These are phyloP conservation scores for Dasyornis broadbenti DNA, from an alignment of 2,113 vertebrate species.

Conservation along the genomic window DNA sequence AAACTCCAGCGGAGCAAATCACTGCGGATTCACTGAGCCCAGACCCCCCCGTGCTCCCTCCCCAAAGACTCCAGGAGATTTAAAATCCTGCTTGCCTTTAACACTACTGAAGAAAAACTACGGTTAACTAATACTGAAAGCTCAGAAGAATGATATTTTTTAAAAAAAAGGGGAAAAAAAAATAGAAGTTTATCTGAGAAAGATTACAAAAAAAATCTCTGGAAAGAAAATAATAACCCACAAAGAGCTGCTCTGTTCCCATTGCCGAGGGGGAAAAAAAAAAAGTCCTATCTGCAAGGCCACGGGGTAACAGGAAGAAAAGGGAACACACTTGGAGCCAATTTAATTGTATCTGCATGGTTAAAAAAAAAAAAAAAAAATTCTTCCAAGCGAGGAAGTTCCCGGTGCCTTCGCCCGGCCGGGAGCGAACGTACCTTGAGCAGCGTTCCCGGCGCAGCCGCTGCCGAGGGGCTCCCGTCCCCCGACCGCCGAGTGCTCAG, in stretches of 20 bases:
- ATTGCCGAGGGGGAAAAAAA: background rate
- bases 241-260: conserved; percentile 50
- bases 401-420: background rate
- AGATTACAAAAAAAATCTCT: background rate
- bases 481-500: background rate
- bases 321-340: conserved; percentile 33
- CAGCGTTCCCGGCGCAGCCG: background rate
- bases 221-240: conserved; percentile 17
- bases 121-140: background rate
- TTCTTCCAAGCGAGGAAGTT: conserved; percentile 23
- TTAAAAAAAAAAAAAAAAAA: background rate
- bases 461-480: background rate
- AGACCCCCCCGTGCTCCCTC: background rate
- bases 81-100: background rate
- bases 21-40: background rate
- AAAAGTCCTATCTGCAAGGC: conserved; percentile 50
- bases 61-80: background rate
- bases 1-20: background rate
- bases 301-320: conserved; percentile 57
- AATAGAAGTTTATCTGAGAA: conserved; percentile 19
- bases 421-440: conserved; percentile 46
- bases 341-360: conserved; percentile 39
- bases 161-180: background rate
- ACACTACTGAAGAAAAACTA: conserved; percentile 4
- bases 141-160: background rate